phyloP scores from a whole-genome alignment of 2,888 invertebrate species.

The Polylopha cassiicola region DNA sequence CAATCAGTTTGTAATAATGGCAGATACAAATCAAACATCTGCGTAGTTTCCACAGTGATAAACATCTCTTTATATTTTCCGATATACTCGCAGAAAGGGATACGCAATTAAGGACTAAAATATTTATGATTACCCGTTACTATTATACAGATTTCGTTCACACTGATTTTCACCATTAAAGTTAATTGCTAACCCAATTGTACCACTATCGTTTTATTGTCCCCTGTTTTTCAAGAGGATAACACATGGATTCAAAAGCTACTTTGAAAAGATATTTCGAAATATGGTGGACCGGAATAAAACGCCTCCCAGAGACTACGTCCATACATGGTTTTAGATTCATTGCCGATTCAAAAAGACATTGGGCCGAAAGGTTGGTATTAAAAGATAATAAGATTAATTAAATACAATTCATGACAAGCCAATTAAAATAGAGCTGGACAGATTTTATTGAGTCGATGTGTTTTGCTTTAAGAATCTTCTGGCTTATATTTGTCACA shows the following conservation, averaged over 20 bases:
- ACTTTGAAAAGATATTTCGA: constrained; percentile 48
- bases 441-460: too few relatives aligned
- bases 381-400: constrained; percentile 12
- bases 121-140: constrained; percentile 15
- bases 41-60: constrained; percentile 42
- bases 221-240: too few relatives aligned
- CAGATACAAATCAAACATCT: constrained; percentile 34
- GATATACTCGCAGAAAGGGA: constrained; percentile 16
- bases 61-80: constrained; percentile 32
- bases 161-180: too few relatives aligned
- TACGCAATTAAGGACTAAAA: constrained; percentile 12
- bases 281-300: constrained; percentile 70
- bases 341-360: constrained; percentile 77
- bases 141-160: background rate
- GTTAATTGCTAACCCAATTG: background rate
- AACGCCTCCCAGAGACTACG: constrained; percentile 65
- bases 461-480: constrained; percentile 61
- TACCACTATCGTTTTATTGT: background rate
- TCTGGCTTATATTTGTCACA: constrained; percentile 79
- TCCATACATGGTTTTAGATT: constrained; percentile 82
- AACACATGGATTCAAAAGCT: constrained; percentile 39
- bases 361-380: constrained; percentile 80
- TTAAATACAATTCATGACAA: too few relatives aligned
- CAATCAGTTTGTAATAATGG: constrained; percentile 11
- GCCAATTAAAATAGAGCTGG: too few relatives aligned